Conservation (phyloP, 2,888 invertebrate species). For the Napeogenes sylphis region DNA sequence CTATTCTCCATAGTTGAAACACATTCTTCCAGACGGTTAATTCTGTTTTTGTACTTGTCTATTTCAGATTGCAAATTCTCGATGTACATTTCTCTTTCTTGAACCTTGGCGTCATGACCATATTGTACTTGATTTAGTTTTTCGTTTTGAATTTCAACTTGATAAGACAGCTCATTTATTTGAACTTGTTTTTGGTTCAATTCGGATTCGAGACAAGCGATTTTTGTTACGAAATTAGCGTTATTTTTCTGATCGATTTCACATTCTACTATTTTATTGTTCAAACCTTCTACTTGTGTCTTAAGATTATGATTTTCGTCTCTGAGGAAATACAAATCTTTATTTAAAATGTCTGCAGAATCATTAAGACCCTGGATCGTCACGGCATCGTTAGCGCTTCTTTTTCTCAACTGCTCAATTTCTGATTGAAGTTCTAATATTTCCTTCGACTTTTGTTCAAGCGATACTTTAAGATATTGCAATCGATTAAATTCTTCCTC, state of each 20-base stretch:
- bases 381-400: constrained; percentile 35
- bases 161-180: constrained; percentile 52
- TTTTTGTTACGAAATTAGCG: constrained; percentile 58
- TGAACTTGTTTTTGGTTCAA: constrained; percentile 58
- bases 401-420: constrained; percentile 25
- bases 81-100: constrained; percentile 85
- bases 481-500: constrained; percentile 61
- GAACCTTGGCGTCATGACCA: constrained; percentile 82
- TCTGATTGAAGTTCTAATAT: constrained; percentile 44
- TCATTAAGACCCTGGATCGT: constrained; percentile 48
- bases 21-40: constrained; percentile 82
- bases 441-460: constrained; percentile 53
- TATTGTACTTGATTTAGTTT: constrained; percentile 59
- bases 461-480: constrained; percentile 46
- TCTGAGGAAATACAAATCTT: constrained; percentile 45
- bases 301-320: constrained; percentile 52
- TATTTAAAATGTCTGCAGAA: constrained; percentile 42
- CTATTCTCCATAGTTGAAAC: constrained; percentile 79
- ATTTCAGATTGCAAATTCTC: constrained; percentile 84
- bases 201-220: constrained; percentile 59
- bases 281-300: constrained; percentile 53
- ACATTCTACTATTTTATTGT: constrained; percentile 61
- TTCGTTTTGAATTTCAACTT: constrained; percentile 55
- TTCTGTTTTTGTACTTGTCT: constrained; percentile 79
- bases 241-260: constrained; percentile 67